Conservation (phyloP, 2,797 vertebrate genomes). For the Huso huso region DNA sequence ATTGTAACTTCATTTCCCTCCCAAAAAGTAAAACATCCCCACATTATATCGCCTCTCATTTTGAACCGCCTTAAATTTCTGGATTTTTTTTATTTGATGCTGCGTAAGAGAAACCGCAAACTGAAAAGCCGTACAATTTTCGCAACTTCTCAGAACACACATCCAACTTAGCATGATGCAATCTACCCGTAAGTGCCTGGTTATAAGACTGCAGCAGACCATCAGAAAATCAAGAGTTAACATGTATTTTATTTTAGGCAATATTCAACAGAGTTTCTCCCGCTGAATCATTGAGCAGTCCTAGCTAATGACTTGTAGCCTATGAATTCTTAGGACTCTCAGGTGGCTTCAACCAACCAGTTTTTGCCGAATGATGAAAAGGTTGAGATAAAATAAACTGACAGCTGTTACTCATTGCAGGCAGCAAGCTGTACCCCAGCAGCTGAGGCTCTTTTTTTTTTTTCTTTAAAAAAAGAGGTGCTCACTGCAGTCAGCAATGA, state of each 20-base stretch:
- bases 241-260: conserved; percentile 61
- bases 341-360: conserved; percentile 88
- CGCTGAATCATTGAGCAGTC: conserved; percentile 45
- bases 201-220: conserved; percentile 43
- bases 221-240: conserved; percentile 52
- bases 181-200: not conserved
- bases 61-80: too few relatives aligned
- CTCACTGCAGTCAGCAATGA: conserved; percentile 67
- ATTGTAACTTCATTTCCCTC: too few relatives aligned
- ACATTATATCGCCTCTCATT: too few relatives aligned
- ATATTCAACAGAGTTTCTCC: conserved; percentile 66
- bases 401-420: conserved; percentile 95
- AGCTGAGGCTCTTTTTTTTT: conserved; percentile 81
- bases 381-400: conserved; percentile 97
- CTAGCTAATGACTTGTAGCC: conserved; percentile 95
- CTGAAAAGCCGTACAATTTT: too few relatives aligned
- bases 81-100: too few relatives aligned
- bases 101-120: too few relatives aligned
- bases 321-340: conserved; percentile 87
- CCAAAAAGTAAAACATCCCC: too few relatives aligned
- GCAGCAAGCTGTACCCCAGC: conserved; percentile 81
- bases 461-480: conserved; percentile 60
- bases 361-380: conserved; percentile 94
- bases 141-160: too few relatives aligned
- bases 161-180: too few relatives aligned